Base-by-base conservation (phyloP, 2,113 vertebrate species). In the Menidia beryllina region DNA sequence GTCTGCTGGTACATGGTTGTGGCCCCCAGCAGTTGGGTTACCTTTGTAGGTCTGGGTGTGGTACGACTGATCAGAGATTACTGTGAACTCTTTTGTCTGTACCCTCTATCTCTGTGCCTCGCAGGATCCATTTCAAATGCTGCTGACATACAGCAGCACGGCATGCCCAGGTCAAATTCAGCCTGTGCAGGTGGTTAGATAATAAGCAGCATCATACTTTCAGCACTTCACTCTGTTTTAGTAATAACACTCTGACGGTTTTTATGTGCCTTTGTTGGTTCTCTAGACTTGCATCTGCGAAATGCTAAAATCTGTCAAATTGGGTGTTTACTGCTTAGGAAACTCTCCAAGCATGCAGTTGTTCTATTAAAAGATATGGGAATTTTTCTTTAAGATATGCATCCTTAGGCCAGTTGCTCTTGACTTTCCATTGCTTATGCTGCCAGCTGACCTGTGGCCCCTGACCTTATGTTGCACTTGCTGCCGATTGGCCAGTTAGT, bases 41-140 rank as follows among this genome's bases (percentile, higher is more conserved):
- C 83, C 86, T 91, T 90, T 89, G 84, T 90, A 75, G 83, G 85
- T 88, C 75, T 77, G 86, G 90, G 90, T 80, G 89, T 84, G 90
- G 80, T 65, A 21, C 74, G 34, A 66, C 59, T 77, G 83, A 90
- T 89, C 80, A 84, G 57, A 88, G 81, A 84, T 79, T 66, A 75
- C 86, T 87, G 76, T 75, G 69, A 79, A 54, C 72, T 79, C 80
- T 90, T 34, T 90, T 89, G 83, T 90, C 77, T 75, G 56, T 85
- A 2, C 58, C 55, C 71, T 85, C 81, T 24, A 72, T 84, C 67
- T 64, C n/a, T 76, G 64, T 20, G 49, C 43, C 60, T 0, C 9
- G 11, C 52, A 39, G 75, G 87, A 84, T 88, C 47, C 55, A 76
- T 88, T 88, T 88, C 81, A 87, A 49, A 47, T 19, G 20, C 50